phyloP scores from a whole-genome alignment of 92 coral and sea anemone genomes.

The Siderastrea radians region DNA sequence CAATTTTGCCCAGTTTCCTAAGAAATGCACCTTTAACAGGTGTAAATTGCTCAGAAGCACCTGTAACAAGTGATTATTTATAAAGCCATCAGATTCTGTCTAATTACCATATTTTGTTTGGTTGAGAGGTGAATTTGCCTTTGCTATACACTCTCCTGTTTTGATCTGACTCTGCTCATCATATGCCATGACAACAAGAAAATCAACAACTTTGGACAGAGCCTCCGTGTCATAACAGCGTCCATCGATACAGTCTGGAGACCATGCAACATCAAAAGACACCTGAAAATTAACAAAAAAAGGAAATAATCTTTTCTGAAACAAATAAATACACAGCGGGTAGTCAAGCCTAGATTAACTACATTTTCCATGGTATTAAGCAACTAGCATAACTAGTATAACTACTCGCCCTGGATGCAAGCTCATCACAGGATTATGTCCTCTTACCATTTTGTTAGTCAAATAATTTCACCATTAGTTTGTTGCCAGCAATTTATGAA shows the following conservation, averaged over 20 bases:
- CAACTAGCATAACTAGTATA: too few relatives aligned
- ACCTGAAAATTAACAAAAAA: constrained; percentile 57
- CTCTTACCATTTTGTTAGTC: too few relatives aligned
- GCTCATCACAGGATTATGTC: too few relatives aligned
- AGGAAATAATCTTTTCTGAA: not conserved
- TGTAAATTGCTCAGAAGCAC: not conserved
- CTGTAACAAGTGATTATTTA: not conserved
- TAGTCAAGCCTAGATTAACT: too few relatives aligned
- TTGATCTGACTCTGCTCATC: constrained; percentile 98
- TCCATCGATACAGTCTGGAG: constrained; percentile 96
- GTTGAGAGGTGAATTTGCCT: constrained; percentile 93
- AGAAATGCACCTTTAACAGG: too few relatives aligned
- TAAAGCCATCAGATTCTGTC: not conserved
- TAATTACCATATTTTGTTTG: constrained; percentile 85
- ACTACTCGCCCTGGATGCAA: too few relatives aligned
- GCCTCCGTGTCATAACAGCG: constrained; percentile 93
- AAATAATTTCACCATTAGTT: too few relatives aligned
- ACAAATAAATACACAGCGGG: not conserved
- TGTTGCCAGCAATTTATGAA: too few relatives aligned
- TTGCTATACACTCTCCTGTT: constrained; percentile 84
- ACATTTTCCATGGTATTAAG: too few relatives aligned
- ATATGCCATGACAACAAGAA: constrained; percentile 94
- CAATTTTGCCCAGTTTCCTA: too few relatives aligned
- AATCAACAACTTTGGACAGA: constrained; percentile 91
- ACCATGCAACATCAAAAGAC: constrained; percentile 99